Evolutionary conservation across 2,797 vertebrate genomes (phyloP).

Genomic region (Coendou prehensilis): DNA sequence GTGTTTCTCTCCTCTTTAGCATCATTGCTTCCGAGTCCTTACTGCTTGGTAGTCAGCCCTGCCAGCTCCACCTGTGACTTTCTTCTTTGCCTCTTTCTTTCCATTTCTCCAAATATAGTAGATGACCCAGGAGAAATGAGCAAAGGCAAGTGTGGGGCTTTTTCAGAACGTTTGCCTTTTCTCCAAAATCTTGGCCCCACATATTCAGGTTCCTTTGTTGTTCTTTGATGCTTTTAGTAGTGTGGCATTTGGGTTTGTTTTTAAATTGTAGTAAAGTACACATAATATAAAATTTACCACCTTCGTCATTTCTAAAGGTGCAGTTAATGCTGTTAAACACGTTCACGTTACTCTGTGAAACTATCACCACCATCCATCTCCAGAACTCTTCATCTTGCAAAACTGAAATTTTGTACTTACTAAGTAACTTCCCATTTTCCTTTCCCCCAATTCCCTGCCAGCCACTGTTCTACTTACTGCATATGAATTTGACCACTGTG

Average conservation of each 20-base stretch:
- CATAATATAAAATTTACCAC: background rate
- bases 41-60: constrained; percentile 6
- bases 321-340: background rate
- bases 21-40: background rate
- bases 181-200: background rate
- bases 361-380: background rate
- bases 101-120: background rate
- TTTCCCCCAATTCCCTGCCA: background rate
- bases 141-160: background rate
- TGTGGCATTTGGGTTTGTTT: background rate
- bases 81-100: background rate
- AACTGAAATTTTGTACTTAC: background rate
- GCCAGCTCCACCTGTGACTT: background rate
- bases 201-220: constrained; percentile 19
- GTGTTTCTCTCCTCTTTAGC: background rate
- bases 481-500: background rate
- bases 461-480: background rate
- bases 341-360: background rate
- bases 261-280: background rate
- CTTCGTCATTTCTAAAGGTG: background rate
- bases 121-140: background rate
- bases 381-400: constrained; percentile 23
- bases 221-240: constrained; percentile 33
- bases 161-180: background rate
- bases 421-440: background rate